phyloP scores from a whole-genome alignment of 2,888 invertebrate genomes.

The Helleia helle region DNA sequence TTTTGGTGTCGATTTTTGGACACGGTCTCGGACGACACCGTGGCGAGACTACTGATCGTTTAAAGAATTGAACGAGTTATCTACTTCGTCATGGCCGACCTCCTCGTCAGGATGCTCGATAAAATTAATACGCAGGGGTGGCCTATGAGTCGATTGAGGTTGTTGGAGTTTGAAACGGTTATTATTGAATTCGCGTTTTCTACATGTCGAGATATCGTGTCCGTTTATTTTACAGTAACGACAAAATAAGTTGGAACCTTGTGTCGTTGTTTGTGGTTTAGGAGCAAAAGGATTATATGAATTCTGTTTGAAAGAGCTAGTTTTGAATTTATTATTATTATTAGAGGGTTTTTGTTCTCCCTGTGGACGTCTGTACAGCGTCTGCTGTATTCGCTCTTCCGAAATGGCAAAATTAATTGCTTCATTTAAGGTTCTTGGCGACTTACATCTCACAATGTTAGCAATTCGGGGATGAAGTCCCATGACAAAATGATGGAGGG shows the following conservation, averaged over 20 bases:
- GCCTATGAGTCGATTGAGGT: not conserved
- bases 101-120: not conserved
- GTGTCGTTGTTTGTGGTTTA: too few relatives aligned
- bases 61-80: not conserved
- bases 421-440: constrained; percentile 15
- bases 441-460: constrained; percentile 13
- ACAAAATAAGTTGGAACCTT: too few relatives aligned
- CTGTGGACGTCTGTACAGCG: not conserved
- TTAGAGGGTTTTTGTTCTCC: not conserved
- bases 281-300: too few relatives aligned
- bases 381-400: constrained; percentile 15
- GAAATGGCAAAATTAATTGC: constrained; percentile 17
- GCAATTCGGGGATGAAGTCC: constrained; percentile 16
- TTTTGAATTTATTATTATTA: not conserved
- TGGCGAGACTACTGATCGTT: not conserved
- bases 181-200: constrained; percentile 17
- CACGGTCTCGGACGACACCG: not conserved
- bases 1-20: too few relatives aligned
- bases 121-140: not conserved
- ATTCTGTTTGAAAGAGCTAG: too few relatives aligned
- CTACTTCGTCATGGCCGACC: not conserved
- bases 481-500: constrained; percentile 17
- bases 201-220: constrained; percentile 13
- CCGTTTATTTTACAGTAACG: constrained; percentile 15
- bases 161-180: not conserved